Percentiles rank a stretch among this genome's conserved stretches.
These are phyloP conservation scores for Corbicula japonica DNA, from an alignment of 2,888 invertebrate species.

Conservation along the genomic window DNA sequence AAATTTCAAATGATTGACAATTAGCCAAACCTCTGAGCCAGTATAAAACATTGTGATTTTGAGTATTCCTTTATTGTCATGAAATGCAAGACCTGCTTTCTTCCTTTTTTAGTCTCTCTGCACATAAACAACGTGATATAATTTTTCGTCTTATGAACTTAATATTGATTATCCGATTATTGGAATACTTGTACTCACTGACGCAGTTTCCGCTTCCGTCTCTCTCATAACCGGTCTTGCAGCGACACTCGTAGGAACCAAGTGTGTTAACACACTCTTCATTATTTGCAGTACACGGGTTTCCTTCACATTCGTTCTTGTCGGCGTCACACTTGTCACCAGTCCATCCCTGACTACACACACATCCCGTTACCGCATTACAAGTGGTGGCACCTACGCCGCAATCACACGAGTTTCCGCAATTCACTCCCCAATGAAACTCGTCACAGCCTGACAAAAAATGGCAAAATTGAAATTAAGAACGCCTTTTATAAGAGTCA, in stretches of 20 bases:
- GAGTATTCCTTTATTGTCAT: too few relatives aligned
- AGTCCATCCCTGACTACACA: conserved; percentile 55
- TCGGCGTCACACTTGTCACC: conserved; percentile 53
- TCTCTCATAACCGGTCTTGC: conserved; percentile 41
- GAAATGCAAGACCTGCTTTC: too few relatives aligned
- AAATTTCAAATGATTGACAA: too few relatives aligned
- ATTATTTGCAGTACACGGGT: conserved; percentile 37
- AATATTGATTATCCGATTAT: too few relatives aligned
- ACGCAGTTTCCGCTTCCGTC: conserved; percentile 25
- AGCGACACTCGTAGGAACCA: conserved; percentile 48
- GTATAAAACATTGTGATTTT: too few relatives aligned
- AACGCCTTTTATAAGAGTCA: too few relatives aligned
- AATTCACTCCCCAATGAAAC: conserved; percentile 47
- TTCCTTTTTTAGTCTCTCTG: too few relatives aligned
- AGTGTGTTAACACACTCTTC: conserved; percentile 46
- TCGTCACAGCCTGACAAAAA: conserved; percentile 43
- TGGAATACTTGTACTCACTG: conserved; percentile 18
- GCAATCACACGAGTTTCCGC: conserved; percentile 48
- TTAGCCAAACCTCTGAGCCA: too few relatives aligned
- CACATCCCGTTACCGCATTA: conserved; percentile 45
- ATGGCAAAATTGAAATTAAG: not conserved
- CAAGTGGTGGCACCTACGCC: conserved; percentile 44
- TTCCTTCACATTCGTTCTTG: conserved; percentile 48
- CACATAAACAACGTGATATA: too few relatives aligned
- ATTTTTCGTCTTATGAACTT: too few relatives aligned